A percentile compares a stretch with the other conserved stretches of the same genome.
These are phyloP conservation scores for Melieria picta DNA, from an alignment of 2,888 invertebrate species.

Conservation along the genomic window DNA sequence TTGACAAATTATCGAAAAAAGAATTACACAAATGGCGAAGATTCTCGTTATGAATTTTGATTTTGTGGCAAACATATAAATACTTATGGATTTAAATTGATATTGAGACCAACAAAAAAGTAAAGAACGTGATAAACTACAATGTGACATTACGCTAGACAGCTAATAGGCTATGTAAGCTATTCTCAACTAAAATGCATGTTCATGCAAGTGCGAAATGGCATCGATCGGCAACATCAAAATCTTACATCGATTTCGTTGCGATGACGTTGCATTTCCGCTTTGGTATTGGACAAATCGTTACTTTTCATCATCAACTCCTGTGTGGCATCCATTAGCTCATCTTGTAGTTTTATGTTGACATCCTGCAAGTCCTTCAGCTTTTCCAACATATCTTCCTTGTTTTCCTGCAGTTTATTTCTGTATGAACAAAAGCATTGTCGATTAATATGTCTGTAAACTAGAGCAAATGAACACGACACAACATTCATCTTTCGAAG, in stretches of 20 bases:
- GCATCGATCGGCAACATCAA: conserved; percentile 39
- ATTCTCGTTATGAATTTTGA: no score
- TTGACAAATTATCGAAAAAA: no score
- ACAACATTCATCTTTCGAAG: neutral
- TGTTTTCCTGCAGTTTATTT: conserved; percentile 65
- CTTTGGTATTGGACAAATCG: conserved; percentile 68
- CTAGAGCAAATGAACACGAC: conserved; percentile 16
- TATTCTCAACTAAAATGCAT: no score
- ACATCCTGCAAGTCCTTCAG: conserved; percentile 70
- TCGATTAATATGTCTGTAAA: no score
- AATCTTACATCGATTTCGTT: conserved; percentile 70
- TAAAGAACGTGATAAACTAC: no score
- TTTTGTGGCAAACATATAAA: no score
- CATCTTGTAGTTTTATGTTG: conserved; percentile 69
- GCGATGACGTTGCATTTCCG: conserved; percentile 69
- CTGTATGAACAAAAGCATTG: conserved; percentile 43
- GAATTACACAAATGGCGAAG: no score
- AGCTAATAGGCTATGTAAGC: no score
- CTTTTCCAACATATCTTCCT: conserved; percentile 67
- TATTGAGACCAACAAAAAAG: no score
- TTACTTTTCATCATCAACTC: conserved; percentile 68
- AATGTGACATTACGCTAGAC: no score
- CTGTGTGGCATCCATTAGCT: conserved; percentile 69
- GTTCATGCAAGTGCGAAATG: neutral
- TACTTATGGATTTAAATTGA: no score